A percentile compares a stretch with the other conserved stretches of the same genome.
Conservation (phyloP, 2,888 invertebrate species). For the Choristoneura rosaceana region DNA sequence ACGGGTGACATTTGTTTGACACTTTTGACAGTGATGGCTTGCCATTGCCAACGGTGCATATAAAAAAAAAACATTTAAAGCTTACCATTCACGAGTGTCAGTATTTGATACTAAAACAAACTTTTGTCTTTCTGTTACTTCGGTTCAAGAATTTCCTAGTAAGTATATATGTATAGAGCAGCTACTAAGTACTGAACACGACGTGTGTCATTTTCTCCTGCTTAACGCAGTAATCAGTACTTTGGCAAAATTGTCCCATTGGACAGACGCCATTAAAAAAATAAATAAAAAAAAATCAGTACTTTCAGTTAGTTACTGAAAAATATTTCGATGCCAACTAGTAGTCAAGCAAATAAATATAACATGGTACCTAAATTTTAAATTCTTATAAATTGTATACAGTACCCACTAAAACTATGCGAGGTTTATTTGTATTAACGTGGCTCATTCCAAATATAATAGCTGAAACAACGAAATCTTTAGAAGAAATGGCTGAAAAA, state of each 20-base stretch:
- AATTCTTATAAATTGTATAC: too few relatives aligned
- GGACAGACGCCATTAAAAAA: too few relatives aligned
- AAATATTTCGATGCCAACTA: slow-evolving; percentile 22
- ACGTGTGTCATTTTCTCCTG: too few relatives aligned
- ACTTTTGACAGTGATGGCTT: not conserved
- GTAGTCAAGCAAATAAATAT: too few relatives aligned
- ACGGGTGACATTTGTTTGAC: slow-evolving; percentile 23
- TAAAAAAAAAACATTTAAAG: slow-evolving; percentile 4
- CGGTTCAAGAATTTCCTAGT: not conserved
- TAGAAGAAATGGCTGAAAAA: slow-evolving; percentile 65
- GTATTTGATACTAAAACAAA: not conserved
- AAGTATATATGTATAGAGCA: too few relatives aligned
- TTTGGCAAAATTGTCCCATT: too few relatives aligned
- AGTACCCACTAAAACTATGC: not conserved
- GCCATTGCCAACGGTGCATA: too few relatives aligned
- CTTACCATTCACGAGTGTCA: slow-evolving; percentile 15
- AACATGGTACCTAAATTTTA: too few relatives aligned
- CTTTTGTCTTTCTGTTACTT: not conserved
- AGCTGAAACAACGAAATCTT: slow-evolving; percentile 53
- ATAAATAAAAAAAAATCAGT: too few relatives aligned
- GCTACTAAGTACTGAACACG: too few relatives aligned
- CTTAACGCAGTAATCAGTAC: too few relatives aligned
- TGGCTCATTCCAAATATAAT: not conserved
- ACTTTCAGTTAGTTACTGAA: not conserved
- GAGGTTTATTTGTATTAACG: not conserved